Evolutionary conservation across 2,888 invertebrate species (phyloP).

Genomic region (Sylvicola cinctus): DNA sequence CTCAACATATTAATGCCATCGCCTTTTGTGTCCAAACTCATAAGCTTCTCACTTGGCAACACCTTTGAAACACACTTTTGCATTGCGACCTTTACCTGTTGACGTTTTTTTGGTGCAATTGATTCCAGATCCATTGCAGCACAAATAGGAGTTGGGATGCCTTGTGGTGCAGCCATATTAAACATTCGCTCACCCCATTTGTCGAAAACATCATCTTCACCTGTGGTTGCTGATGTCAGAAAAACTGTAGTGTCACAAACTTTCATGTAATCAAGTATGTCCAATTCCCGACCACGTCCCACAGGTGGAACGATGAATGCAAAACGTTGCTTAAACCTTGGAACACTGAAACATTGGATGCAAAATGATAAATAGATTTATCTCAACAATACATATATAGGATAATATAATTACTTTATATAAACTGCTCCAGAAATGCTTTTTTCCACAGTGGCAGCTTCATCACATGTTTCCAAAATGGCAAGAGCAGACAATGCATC

Average conservation of each 20-base stretch:
- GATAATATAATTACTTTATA: conserved; percentile 35
- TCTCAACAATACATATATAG: conserved; percentile 3
- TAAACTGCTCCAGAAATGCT: conserved; percentile 50
- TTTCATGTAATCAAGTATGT: conserved; percentile 55
- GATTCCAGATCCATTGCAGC: conserved; percentile 54
- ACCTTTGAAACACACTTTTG: conserved; percentile 9
- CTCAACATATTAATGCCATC: conserved; percentile 56
- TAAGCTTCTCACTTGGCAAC: conserved; percentile 39
- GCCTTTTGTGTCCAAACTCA: conserved; percentile 49
- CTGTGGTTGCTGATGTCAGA: conserved; percentile 43
- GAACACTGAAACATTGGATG: conserved; percentile 38
- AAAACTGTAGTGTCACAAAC: conserved; percentile 70
- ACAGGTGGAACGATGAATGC: conserved; percentile 54
- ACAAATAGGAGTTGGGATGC: conserved; percentile 55
- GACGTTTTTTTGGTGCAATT: conserved; percentile 49
- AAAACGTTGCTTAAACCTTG: conserved; percentile 76
- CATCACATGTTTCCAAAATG: conserved; percentile 50
- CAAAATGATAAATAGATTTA: conserved; percentile 1
- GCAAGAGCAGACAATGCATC: conserved; percentile 43
- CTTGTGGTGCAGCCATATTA: conserved; percentile 59
- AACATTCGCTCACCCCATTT: conserved; percentile 61
- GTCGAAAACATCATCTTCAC: conserved; percentile 51
- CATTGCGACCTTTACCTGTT: conserved; percentile 22
- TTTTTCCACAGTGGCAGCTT: conserved; percentile 39
- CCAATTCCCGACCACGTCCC: conserved; percentile 36